Evolutionary conservation across 2,113 vertebrate species (phyloP), one percentile per base, ranked within the genome.

Genomic region (Leptobrachium leishanense): DNA sequence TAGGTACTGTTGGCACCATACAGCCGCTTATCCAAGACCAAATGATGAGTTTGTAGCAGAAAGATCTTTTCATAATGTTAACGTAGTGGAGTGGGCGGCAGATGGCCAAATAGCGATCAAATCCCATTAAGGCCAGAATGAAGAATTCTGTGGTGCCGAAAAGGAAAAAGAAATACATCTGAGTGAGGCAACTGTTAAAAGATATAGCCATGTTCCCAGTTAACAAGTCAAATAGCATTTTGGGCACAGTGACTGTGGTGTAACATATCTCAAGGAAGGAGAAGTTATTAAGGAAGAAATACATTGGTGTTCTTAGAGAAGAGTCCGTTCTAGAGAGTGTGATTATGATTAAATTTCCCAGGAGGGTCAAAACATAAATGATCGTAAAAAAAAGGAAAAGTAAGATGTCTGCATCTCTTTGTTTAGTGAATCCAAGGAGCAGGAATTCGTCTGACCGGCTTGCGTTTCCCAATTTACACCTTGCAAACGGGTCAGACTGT

Each of bases 131-230:
- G 6, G 84, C 84, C 78, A 84, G 50, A 12, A 87, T 81, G 62
- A 82, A 84, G 43, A 78, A 75, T 65, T 87, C 80, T 0, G 69
- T 67, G 0, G 82, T 79, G 72, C 83, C 84, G 78, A 84, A 86
- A 7, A 81, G 78, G 72, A 41, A 81, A 9, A 81, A 81, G 73
- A 84, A 85, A 72, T 86, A 87, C 54, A 82, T 57, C 77, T 85
- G 83, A 75, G 81, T 62, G 7, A 82, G 83, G 74, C 84, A 84
- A 0, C 66, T 64, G 0, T 31, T 74, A 55, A 73, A 85, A 41
- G 85, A 84, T 44, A 85, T 79, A 62, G 75, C 71, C 72, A 69
- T 82, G 68, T 84, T 75, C 54, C 83, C 84, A 2, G 79, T 78
- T 2, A 70, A 43, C 11, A 80, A 6, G 3, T 69, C 40, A 2